phyloP scores from a whole-genome alignment of 2,797 vertebrate species.

The Semotilus atromaculatus region DNA sequence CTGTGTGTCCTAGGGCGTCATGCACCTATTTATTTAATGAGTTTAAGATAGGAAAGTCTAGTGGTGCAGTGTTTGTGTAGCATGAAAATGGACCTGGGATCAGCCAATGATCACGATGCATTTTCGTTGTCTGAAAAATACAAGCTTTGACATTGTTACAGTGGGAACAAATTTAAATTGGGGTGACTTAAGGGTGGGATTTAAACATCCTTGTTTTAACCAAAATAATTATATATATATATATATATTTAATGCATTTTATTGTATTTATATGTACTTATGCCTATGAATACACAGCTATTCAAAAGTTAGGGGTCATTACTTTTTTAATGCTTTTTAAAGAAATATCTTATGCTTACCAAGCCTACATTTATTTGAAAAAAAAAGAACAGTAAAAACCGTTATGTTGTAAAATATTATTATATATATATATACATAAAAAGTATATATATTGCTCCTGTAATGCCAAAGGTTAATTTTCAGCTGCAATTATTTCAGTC shows the following conservation, averaged over 20 bases:
- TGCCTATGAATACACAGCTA: background rate
- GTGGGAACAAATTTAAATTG: background rate
- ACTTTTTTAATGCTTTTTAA: background rate
- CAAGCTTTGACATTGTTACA: background rate
- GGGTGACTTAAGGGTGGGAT: background rate
- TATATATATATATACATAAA: too few species aligned
- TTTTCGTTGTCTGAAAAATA: background rate
- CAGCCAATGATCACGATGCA: background rate
- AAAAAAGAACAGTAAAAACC: too few species aligned
- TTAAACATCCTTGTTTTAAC: too few species aligned
- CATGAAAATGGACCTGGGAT: background rate
- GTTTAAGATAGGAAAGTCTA: background rate
- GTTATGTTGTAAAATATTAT: background rate
- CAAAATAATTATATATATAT: background rate
- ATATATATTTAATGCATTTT: background rate
- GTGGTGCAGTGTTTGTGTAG: background rate
- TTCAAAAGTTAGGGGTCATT: background rate
- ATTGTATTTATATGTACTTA: background rate
- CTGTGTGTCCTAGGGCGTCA: slow-evolving; percentile 1
- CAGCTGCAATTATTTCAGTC: background rate
- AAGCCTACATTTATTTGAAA: too few species aligned
- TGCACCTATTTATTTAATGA: background rate
- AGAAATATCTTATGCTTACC: too few species aligned
- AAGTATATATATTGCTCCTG: too few species aligned
- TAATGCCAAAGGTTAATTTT: background rate